A percentile compares a stretch with the other conserved stretches of the same genome.
phyloP scores from a whole-genome alignment of 2,113 vertebrate species.

The Chamaea fasciata region DNA sequence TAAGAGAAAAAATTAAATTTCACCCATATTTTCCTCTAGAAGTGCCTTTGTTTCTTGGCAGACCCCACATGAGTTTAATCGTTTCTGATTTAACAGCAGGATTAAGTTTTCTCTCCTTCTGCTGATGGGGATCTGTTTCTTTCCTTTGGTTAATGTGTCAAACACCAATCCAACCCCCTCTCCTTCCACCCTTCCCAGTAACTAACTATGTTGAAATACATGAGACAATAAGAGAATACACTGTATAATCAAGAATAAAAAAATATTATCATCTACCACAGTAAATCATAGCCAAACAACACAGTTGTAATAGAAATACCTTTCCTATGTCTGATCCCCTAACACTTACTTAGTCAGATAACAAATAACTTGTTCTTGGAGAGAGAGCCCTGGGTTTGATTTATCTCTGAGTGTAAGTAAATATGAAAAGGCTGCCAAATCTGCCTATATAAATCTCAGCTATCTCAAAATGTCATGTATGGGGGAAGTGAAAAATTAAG shows the following conservation, averaged over 20 bases:
- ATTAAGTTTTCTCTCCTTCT: neutral
- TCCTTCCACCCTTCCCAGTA: neutral
- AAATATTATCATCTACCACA: constrained; percentile 24
- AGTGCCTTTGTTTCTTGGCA: neutral
- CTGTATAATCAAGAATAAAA: constrained; percentile 56
- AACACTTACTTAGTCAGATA: constrained; percentile 70
- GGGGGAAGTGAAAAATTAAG: constrained; percentile 52
- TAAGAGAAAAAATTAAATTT: neutral
- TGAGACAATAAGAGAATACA: constrained; percentile 25
- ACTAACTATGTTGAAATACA: constrained; percentile 8
- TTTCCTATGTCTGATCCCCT: constrained; percentile 60
- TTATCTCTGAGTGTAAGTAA: constrained; percentile 67
- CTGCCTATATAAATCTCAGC: constrained; percentile 61
- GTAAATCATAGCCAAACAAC: constrained; percentile 62
- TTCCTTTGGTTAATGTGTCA: neutral
- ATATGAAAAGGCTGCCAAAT: constrained; percentile 70
- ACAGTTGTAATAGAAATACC: constrained; percentile 65
- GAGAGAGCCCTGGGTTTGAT: constrained; percentile 56
- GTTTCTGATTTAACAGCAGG: neutral
- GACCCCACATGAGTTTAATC: neutral
- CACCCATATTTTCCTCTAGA: neutral
- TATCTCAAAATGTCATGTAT: constrained; percentile 53
- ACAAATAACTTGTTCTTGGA: constrained; percentile 71
- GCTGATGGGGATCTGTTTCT: neutral
- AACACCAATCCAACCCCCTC: neutral